Evolutionary conservation across 2,797 vertebrate genomes (phyloP).

Genomic region (Enteromius paludinosus): DNA sequence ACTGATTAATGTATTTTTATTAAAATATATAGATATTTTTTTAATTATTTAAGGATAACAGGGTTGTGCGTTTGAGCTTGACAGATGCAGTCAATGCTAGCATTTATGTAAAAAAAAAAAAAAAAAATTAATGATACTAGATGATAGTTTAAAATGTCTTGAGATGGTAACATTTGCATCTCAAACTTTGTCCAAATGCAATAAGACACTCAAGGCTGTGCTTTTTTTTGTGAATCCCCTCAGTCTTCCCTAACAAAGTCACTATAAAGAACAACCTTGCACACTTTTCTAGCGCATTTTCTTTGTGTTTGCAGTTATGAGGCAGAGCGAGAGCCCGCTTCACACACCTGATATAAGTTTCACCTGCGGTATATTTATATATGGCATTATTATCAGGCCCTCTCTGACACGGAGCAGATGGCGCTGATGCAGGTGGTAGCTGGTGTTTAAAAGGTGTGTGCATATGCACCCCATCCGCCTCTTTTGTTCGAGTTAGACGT

Average conservation of each 20-base stretch:
- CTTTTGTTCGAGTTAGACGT: constrained; percentile 46
- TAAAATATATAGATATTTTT: too few relatives aligned
- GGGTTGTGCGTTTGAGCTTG: not conserved
- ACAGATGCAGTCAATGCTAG: not conserved
- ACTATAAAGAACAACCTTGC: too few relatives aligned
- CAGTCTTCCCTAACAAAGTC: not conserved
- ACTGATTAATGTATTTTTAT: not conserved
- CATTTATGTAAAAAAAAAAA: not conserved
- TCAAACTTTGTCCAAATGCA: not conserved
- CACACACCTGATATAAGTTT: constrained; percentile 20
- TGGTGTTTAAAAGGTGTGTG: constrained; percentile 46
- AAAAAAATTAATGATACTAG: too few relatives aligned
- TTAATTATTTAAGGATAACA: not conserved
- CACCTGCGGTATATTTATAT: constrained; percentile 48
- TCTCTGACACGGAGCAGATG: constrained; percentile 48
- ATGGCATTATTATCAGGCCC: constrained; percentile 35
- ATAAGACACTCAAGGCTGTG: not conserved
- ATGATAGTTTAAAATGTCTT: not conserved
- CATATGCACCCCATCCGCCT: constrained; percentile 44
- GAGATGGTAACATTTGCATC: not conserved
- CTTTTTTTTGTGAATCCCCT: not conserved
- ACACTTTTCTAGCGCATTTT: not conserved
- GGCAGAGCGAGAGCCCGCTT: constrained; percentile 11
- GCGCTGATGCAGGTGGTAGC: constrained; percentile 45
- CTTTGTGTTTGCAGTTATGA: constrained; percentile 19